Percentiles rank a stretch among this genome's conserved stretches.
phyloP scores from a whole-genome alignment of 2,113 vertebrate species.

The Chauna torquata region DNA sequence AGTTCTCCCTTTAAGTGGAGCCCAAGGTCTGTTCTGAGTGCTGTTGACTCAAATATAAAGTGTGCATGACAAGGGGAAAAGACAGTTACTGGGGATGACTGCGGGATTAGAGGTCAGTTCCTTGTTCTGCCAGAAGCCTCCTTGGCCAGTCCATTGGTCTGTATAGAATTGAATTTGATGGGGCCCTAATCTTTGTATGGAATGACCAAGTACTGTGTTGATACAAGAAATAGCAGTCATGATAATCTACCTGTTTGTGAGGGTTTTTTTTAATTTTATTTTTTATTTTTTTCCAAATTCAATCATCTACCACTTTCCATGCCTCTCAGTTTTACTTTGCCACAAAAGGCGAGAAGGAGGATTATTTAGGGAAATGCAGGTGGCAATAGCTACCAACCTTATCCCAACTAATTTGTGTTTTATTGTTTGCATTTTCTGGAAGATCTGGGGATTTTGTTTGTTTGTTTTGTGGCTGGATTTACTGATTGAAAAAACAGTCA shows the following conservation, averaged over 20 bases:
- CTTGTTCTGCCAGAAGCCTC: background rate
- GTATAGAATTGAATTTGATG: background rate
- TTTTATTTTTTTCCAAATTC: background rate
- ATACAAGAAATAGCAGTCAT: background rate
- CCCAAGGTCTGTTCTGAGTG: background rate
- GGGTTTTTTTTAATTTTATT: too few species aligned
- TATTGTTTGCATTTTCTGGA: background rate
- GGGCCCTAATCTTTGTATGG: background rate
- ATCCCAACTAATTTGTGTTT: background rate
- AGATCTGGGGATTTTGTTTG: background rate
- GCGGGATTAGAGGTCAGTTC: background rate
- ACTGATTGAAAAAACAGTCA: background rate
- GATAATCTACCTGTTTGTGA: rapidly evolving
- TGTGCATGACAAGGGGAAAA: background rate
- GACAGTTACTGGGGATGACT: background rate
- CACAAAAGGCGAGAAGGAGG: background rate
- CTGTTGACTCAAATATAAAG: background rate
- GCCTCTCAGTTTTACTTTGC: background rate
- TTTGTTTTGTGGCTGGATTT: background rate
- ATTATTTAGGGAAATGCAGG: background rate
- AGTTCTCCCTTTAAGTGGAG: background rate
- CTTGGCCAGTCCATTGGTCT: background rate
- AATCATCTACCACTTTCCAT: background rate
- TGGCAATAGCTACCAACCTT: background rate
- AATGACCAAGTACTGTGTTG: rapidly evolving